phyloP scores from a whole-genome alignment of 2,113 vertebrate genomes.

The Passer domesticus region DNA sequence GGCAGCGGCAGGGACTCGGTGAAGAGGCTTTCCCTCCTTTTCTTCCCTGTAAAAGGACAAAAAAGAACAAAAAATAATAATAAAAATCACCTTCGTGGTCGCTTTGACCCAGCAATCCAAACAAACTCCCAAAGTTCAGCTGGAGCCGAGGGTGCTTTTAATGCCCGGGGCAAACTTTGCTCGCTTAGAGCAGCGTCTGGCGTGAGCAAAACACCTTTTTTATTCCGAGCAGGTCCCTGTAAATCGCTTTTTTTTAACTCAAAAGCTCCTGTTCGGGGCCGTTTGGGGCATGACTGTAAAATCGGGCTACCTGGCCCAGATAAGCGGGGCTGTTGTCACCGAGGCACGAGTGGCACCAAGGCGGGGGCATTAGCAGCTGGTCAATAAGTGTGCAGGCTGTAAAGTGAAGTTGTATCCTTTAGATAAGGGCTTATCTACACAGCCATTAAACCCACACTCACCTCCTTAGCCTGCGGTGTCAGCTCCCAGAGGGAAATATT shows the following conservation, averaged over 20 bases:
- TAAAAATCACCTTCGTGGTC: background rate
- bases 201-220: background rate
- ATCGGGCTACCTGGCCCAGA: background rate
- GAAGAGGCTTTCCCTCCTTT: background rate
- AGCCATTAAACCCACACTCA: background rate
- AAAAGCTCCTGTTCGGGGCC: background rate
- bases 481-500: background rate
- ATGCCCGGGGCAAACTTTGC: background rate
- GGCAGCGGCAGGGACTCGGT: background rate
- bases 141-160: background rate
- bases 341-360: background rate
- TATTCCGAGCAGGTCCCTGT: background rate
- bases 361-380: background rate
- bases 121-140: background rate
- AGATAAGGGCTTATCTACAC: constrained; percentile 55
- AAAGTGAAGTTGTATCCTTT: background rate
- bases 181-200: background rate
- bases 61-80: rapidly evolving
- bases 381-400: background rate
- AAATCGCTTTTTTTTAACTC: background rate
- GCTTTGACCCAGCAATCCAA: background rate
- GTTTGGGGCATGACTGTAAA: background rate
- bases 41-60: background rate
- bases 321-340: background rate
- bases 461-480: background rate